Percentiles rank a stretch among this genome's conserved stretches.
These are phyloP conservation scores for Trichechus manatus DNA, from an alignment of 2,113 vertebrate genomes.

Conservation along the genomic window DNA sequence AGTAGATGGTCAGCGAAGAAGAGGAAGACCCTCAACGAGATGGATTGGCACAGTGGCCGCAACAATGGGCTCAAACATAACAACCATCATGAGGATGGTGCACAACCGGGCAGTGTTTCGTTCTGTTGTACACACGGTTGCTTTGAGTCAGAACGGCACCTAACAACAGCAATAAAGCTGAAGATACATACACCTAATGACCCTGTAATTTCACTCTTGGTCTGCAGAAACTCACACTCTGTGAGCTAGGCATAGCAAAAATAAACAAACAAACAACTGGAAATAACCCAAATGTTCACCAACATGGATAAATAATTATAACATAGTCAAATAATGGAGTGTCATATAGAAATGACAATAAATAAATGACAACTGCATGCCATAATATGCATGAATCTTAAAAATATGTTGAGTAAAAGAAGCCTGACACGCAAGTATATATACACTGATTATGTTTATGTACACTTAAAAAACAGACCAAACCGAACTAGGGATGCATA, in stretches of 20 bases:
- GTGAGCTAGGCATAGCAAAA: background rate
- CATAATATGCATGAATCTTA: background rate
- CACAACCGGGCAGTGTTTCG: too few species aligned
- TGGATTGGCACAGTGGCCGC: too few species aligned
- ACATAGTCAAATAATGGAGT: background rate
- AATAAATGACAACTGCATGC: background rate
- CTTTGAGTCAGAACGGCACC: too few species aligned
- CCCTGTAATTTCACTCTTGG: background rate
- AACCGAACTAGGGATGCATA: background rate
- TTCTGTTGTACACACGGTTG: too few species aligned
- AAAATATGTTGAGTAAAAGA: background rate
- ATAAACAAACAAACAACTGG: background rate
- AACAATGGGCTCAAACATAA: too few species aligned
- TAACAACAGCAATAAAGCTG: background rate
- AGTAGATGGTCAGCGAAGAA: too few species aligned
- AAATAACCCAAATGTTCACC: background rate
- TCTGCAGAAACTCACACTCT: background rate
- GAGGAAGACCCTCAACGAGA: too few species aligned
- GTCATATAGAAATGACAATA: background rate
- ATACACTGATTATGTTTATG: background rate
- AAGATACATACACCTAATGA: background rate
- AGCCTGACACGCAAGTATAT: background rate
- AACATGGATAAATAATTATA: background rate
- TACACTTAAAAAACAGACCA: constrained; percentile 20
- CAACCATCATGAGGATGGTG: too few species aligned